Conservation (phyloP, 2,888 invertebrate species). For the Cremastobaeus sp. region DNA sequence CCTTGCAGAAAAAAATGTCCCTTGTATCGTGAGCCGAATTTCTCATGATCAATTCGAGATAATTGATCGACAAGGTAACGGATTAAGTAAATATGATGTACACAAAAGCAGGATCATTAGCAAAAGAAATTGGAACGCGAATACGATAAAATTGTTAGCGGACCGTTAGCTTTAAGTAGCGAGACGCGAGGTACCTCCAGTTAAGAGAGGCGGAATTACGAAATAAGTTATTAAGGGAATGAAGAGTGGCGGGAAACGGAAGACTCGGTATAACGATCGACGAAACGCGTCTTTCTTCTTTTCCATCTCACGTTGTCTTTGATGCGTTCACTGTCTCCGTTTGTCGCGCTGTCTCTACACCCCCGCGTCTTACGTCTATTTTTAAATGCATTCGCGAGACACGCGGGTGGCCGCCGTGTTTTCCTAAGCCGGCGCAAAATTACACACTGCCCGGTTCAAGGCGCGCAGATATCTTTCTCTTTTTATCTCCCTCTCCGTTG, state of each 20-base stretch:
- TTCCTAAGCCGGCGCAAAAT: constrained; percentile 79
- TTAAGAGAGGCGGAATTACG: constrained; percentile 44
- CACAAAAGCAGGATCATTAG: too few species aligned
- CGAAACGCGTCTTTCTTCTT: constrained; percentile 43
- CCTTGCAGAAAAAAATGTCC: too few species aligned
- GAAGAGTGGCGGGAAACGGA: constrained; percentile 48
- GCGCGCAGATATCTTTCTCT: constrained; percentile 63
- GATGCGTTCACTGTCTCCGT: constrained; percentile 38
- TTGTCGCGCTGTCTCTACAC: constrained; percentile 49
- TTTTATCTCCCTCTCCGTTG: constrained; percentile 24
- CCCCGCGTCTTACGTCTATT: constrained; percentile 71
- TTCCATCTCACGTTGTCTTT: constrained; percentile 39
- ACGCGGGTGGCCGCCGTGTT: constrained; percentile 78
- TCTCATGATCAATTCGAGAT: too few species aligned
- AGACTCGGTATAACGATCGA: constrained; percentile 53
- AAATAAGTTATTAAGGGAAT: constrained; percentile 57
- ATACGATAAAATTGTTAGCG: constrained; percentile 27
- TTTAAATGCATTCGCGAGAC: constrained; percentile 76
- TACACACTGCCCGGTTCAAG: constrained; percentile 75
- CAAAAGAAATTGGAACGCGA: constrained; percentile 19
- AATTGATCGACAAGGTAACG: background rate
- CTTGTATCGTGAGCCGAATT: too few species aligned
- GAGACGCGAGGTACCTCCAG: constrained; percentile 47
- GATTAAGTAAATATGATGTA: background rate
- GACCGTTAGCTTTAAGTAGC: constrained; percentile 31